These are phyloP conservation scores for Hydrotaea diabolus DNA, from an alignment of 2,888 invertebrate genomes.

Conservation along the genomic window DNA sequence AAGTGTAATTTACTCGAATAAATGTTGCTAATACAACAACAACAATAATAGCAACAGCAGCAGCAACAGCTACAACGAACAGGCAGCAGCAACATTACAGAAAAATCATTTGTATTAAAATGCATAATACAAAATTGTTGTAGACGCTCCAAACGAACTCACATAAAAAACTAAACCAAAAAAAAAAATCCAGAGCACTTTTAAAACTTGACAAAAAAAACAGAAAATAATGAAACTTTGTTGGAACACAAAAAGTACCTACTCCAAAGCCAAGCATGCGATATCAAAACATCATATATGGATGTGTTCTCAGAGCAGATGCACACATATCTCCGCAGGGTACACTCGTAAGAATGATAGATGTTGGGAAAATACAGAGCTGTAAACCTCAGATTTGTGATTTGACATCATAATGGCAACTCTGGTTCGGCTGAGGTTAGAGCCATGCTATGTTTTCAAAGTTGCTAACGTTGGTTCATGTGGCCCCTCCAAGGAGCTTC, in stretches of 20 bases:
- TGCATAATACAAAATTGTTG: conserved; percentile 45
- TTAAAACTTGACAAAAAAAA: conserved; percentile 34
- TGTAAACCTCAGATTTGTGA: too few species aligned
- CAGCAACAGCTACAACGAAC: conserved; percentile 18
- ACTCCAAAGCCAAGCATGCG: conserved; percentile 22
- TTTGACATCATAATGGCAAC: too few species aligned
- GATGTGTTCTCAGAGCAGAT: not conserved
- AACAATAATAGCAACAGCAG: not conserved
- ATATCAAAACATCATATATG: conserved; percentile 51
- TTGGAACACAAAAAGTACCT: conserved; percentile 30
- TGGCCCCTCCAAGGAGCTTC: too few species aligned
- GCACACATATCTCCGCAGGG: not conserved
- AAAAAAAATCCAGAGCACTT: conserved; percentile 13
- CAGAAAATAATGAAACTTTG: conserved; percentile 17
- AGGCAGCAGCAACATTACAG: conserved; percentile 49
- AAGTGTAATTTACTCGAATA: conserved; percentile 63
- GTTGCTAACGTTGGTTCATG: too few species aligned
- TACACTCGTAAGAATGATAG: not conserved
- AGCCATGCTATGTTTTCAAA: too few species aligned
- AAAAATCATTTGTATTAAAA: conserved; percentile 56
- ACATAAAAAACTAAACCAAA: too few species aligned
- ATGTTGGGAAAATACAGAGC: too few species aligned
- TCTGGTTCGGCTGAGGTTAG: too few species aligned
- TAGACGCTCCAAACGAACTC: conserved; percentile 19
- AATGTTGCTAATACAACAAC: conserved; percentile 21